Conservation (phyloP, 2,113 vertebrate species). For the Pygoscelis antarcticus region DNA sequence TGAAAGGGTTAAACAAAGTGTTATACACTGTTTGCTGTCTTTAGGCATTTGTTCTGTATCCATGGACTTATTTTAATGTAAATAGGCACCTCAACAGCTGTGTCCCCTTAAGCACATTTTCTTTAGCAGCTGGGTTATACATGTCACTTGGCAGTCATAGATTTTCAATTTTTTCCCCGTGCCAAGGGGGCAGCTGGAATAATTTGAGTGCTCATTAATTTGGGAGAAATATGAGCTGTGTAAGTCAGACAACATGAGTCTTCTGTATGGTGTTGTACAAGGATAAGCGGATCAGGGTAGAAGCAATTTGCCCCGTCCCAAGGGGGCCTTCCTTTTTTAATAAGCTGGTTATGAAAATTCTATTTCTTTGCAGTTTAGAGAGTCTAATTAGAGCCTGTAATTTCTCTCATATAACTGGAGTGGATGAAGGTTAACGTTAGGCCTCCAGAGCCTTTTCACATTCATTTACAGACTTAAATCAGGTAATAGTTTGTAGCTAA, state of each 20-base stretch:
- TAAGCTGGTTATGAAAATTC: conserved; percentile 86
- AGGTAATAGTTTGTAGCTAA: conserved; percentile 85
- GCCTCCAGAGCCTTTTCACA: conserved; percentile 78
- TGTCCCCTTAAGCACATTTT: conserved; percentile 82
- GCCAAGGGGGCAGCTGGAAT: conserved; percentile 85
- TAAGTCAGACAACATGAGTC: conserved; percentile 75
- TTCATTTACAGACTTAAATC: conserved; percentile 83
- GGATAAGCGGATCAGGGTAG: conserved; percentile 78
- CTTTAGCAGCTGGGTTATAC: conserved; percentile 86
- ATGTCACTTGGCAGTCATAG: conserved; percentile 83
- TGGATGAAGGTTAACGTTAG: conserved; percentile 80
- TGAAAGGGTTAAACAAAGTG: conserved; percentile 64
- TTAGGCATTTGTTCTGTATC: conserved; percentile 73
- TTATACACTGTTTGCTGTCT: conserved; percentile 57
- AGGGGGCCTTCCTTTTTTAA: conserved; percentile 78
- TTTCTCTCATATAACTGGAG: conserved; percentile 76
- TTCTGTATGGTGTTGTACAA: conserved; percentile 73
- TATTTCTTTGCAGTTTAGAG: conserved; percentile 84
- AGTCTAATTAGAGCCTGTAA: conserved; percentile 84
- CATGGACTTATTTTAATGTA: conserved; percentile 76
- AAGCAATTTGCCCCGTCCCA: conserved; percentile 79
- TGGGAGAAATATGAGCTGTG: conserved; percentile 77
- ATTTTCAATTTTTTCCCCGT: conserved; percentile 77
- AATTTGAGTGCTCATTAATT: conserved; percentile 81
- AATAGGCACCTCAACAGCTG: conserved; percentile 83